Conservation (phyloP, 2,888 invertebrate species). For the Phengaris arion region DNA sequence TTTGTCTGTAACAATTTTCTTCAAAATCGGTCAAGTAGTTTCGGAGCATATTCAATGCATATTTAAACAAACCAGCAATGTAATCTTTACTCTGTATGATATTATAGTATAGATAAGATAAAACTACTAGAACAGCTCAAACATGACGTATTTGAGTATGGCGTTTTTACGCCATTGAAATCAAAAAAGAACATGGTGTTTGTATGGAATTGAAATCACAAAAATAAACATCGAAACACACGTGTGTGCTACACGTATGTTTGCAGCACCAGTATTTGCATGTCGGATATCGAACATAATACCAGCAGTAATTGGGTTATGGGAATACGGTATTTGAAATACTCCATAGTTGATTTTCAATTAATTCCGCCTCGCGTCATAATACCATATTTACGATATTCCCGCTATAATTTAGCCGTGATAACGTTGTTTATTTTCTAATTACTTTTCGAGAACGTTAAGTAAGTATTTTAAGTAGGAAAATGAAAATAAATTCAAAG, state of each 20-base stretch:
- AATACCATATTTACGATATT: constrained; percentile 9
- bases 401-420: neutral
- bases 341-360: constrained; percentile 16
- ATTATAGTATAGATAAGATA: too few species aligned
- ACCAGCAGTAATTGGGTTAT: neutral
- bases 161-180: too few species aligned
- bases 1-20: too few species aligned
- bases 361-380: constrained; percentile 20
- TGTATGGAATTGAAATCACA: neutral
- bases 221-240: neutral
- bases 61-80: too few species aligned
- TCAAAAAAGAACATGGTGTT: too few species aligned
- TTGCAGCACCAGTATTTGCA: neutral
- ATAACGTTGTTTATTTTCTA: neutral
- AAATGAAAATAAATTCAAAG: neutral
- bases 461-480: neutral
- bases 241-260: neutral
- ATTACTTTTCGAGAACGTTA: neutral
- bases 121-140: too few species aligned
- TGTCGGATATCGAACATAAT: constrained; percentile 11
- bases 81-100: too few species aligned
- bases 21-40: too few species aligned
- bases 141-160: too few species aligned
- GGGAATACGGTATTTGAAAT: constrained; percentile 16
- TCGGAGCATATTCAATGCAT: too few species aligned